Base-by-base conservation (phyloP, 1,140 invertebrate genomes). In the Drosophila tristis region DNA sequence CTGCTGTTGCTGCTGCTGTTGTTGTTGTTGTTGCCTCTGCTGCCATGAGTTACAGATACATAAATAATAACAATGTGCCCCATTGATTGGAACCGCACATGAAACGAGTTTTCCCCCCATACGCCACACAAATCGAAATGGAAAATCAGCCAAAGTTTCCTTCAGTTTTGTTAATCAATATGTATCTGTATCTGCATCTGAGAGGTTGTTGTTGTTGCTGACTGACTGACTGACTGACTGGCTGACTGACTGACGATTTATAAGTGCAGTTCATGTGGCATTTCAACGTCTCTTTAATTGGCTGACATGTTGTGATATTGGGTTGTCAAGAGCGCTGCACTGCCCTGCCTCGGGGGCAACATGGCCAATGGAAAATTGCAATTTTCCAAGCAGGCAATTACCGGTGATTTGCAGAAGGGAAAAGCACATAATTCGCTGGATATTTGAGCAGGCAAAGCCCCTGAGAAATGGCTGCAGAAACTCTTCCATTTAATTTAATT, bases 11-110 rank as follows among this genome's bases (percentile, higher is more conserved):
- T 20, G 20, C 2, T 20, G 20, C 2, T 20, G 20, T 1, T 20
- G 20, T 1, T 20, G 20, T 20, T 20, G 20, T 61, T 59, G 61
- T 51, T 81, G 72, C 59, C 53, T 55, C 54, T 76, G 80, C 80
- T 84, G 80, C 80, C 81, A 85, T 87, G 81, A 85, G 81, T 85
- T 81, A 85, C 81, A 85, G 81, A 85, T 85, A 85, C 74, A 85
- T 66, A 81, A 85, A 85, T 66, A 74, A 85, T 86, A 85, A 85
- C 81, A 85, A 85, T 86, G 80, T 81, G 61, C 64, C 61, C 78
- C 78, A 85, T 85, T 85, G 81, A 85, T 87, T 86, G 81, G 66
- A 62, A 23, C 70, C 59, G 66, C 35, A 53, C 68, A 42, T 50
- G 54, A 82, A 85, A 85, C 81, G 68, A 81, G 81, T 85, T 85